Evolutionary conservation across 2,888 invertebrate species (phyloP), one percentile per base, ranked within the genome.

Genomic region (Stenchaetothrips biformis): DNA sequence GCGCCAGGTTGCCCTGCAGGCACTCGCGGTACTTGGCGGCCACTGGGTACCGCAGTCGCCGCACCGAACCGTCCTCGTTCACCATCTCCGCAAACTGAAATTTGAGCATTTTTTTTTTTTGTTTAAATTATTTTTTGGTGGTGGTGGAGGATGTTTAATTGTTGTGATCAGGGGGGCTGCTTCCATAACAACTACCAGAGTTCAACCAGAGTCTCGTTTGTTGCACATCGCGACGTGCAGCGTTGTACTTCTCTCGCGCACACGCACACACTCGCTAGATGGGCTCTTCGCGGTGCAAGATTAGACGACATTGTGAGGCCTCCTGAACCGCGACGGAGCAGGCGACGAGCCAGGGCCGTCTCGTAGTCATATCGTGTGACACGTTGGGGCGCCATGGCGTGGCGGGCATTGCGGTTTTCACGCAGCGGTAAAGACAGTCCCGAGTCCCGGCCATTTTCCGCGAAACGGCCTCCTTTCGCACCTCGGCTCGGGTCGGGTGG

Each of bases 291-390:
- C 67, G 67, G 67, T 25, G 67, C 25, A 74, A 25, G 67, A 74
- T 74, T 74, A 74, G 67, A 74, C 67, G 67, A 1, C 67, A 25
- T 74, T 67, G 67, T 67, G 67, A 74, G 67, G 67, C 25, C 67
- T 74, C 67, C 67, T 53, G 53, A 25, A 74, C 67, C 67, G 67
- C 21, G 67, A 74, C 67, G 67, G 25, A 11, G 25, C 7, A 21
- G 67, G 67, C 25, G 25, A 7, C 13, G 16, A 53, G 67, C 67
- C 9, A 25, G 67, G 7, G 3, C 21, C 67, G 67, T 21, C 67
- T 25, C 4, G 37, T 37, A 25, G 21, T 74, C 67, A 74, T 74
- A 74, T 74, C 67, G 67, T 74, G 67, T 74, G 67, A 74, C 67
- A 74, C 67, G 7, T 1, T 37, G 37, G 37, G 2, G 37, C 37